A percentile compares a stretch with the other conserved stretches of the same genome.
Conservation (phyloP, 2,888 invertebrate species). For the Latrodectus hesperus region DNA sequence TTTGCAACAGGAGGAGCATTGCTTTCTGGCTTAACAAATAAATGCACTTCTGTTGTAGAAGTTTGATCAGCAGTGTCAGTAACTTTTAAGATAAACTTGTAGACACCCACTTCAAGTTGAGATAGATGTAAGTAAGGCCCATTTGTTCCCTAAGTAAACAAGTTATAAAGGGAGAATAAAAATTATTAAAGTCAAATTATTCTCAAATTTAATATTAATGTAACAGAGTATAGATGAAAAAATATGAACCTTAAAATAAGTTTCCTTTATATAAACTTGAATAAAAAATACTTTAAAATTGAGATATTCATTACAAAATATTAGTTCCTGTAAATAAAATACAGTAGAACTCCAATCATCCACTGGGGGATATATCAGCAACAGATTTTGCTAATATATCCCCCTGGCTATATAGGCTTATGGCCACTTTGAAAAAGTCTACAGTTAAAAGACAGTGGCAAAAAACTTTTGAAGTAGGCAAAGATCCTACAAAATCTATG, state of each 20-base stretch:
- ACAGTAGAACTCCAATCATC: not conserved
- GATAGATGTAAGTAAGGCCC: conserved; percentile 91
- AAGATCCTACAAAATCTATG: not conserved
- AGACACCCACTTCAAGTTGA: conserved; percentile 93
- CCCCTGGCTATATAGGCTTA: not conserved
- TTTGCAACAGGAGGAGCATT: conserved; percentile 77
- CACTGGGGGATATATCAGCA: not conserved
- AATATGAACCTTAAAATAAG: too few species aligned
- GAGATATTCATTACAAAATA: too few species aligned
- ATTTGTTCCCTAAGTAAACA: conserved; percentile 83
- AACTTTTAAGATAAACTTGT: conserved; percentile 93
- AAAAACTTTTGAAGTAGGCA: not conserved
- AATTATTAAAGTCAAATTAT: too few species aligned
- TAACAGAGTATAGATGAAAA: too few species aligned
- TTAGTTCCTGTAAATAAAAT: too few species aligned
- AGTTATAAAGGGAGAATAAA: not conserved
- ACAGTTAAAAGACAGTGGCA: not conserved
- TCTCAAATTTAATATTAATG: too few species aligned
- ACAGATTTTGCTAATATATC: not conserved
- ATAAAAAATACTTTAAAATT: too few species aligned
- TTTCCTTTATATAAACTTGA: too few species aligned
- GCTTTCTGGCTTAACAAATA: conserved; percentile 87
- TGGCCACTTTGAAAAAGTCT: not conserved
- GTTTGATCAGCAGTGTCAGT: conserved; percentile 93
- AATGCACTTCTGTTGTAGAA: conserved; percentile 90